Conservation (phyloP, 2,888 invertebrate species). For the Bombylius discolor region DNA sequence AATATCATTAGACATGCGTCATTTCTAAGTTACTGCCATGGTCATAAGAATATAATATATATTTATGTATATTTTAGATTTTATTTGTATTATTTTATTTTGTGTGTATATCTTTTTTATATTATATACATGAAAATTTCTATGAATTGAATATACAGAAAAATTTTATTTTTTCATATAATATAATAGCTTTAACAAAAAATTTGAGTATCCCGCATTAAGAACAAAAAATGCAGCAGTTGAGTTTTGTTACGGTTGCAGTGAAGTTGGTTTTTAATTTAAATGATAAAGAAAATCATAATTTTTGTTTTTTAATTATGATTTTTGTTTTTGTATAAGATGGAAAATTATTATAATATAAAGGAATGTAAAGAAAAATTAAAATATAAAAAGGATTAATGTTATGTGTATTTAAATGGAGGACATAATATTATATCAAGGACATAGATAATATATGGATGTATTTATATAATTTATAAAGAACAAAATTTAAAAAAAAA, state of each 20-base stretch:
- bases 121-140: not conserved
- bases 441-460: too few relatives aligned
- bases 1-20: conserved; percentile 5
- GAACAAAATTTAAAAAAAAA: too few relatives aligned
- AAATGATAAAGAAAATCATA: too few relatives aligned
- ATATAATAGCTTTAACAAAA: conserved; percentile 1
- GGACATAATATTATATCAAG: too few relatives aligned
- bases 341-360: too few relatives aligned
- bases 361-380: too few relatives aligned
- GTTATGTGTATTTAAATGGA: too few relatives aligned
- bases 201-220: conserved; percentile 12
- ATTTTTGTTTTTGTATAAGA: too few relatives aligned
- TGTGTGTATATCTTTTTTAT: not conserved
- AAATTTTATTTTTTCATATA: not conserved
- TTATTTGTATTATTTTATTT: too few relatives aligned
- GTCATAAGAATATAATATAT: conserved; percentile 3
- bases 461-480: too few relatives aligned
- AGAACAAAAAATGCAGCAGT: conserved; percentile 20
- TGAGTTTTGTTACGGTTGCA: conserved; percentile 37
- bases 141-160: not conserved
- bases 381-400: too few relatives aligned
- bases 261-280: conserved; percentile 23
- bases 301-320: too few relatives aligned
- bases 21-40: conserved; percentile 9
- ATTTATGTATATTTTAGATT: not conserved